Evolutionary conservation across 2,888 invertebrate species (phyloP).

Genomic region (Hydropsyche betteni): DNA sequence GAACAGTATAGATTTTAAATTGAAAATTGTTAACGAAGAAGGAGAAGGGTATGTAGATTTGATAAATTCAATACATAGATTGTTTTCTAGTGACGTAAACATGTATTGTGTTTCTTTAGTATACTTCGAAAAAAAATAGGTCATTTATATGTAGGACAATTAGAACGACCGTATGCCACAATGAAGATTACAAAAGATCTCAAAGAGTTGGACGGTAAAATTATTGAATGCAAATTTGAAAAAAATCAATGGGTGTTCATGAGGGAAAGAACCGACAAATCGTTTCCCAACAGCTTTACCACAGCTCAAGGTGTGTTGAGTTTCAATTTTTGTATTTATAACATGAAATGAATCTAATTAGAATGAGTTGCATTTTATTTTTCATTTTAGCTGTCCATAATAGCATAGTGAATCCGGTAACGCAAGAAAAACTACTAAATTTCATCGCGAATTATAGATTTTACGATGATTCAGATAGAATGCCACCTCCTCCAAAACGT

Average conservation of each 20-base stretch:
- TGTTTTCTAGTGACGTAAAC: not conserved
- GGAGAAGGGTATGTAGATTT: constrained; percentile 73
- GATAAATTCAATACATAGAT: constrained; percentile 29
- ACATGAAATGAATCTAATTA: not conserved
- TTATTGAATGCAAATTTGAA: constrained; percentile 92
- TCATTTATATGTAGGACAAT: constrained; percentile 80
- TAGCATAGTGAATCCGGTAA: constrained; percentile 86
- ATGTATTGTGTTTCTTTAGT: constrained; percentile 59
- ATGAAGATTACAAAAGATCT: constrained; percentile 85
- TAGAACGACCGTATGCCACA: constrained; percentile 71
- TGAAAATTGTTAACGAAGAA: constrained; percentile 79
- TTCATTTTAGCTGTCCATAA: constrained; percentile 77
- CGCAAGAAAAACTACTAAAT: constrained; percentile 80
- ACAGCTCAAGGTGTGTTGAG: constrained; percentile 24
- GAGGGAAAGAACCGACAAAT: constrained; percentile 96
- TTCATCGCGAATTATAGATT: constrained; percentile 75
- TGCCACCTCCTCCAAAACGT: constrained; percentile 74
- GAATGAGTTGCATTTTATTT: constrained; percentile 30
- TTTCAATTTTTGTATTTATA: not conserved
- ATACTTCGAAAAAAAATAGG: constrained; percentile 76
- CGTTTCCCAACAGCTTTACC: constrained; percentile 80
- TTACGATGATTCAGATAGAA: constrained; percentile 72
- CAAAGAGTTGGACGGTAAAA: constrained; percentile 86
- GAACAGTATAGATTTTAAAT: constrained; percentile 95
- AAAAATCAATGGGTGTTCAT: constrained; percentile 89